Evolutionary conservation across 2,888 invertebrate species (phyloP), one percentile per base, ranked within the genome.

Genomic region (Drosophila neotestacea): DNA sequence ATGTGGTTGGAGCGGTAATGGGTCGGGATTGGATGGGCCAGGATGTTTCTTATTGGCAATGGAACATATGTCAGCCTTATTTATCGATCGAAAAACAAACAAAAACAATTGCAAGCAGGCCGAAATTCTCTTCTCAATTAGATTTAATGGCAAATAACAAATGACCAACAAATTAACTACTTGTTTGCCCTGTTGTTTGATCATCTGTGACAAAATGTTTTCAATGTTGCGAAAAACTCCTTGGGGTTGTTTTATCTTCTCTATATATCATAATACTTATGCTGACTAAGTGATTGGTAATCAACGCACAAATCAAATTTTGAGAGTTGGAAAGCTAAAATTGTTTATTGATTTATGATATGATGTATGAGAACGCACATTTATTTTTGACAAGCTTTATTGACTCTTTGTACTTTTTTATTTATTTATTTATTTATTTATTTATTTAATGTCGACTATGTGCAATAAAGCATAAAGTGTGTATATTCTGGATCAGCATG

Each of bases 101-200:
- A 77, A 75, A 70, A 73, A 69, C 74, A 69, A 70, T 76, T 67
- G 63, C 69, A 77, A 51, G 46, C 54, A 72, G 51, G 56, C 74
- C 51, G 65, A 70, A 77, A 60, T 73, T 51, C 73, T 66, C 73
- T 73, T 46, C 77, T 80, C 87, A 88, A 89, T 90, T 83, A 79
- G 83, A 79, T 77, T 81, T 85, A 81, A 90, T 79, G 78, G 78
- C 81, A 88, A 88, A 85, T 74, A 87, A 85, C 79, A 90, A 88
- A 88, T 89, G 89, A 89, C 85, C 89, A 89, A 81, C 88, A 85
- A 89, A 90, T 88, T 81, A 87, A 87, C 87, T 90, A 79, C 83
- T 80, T 89, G 80, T 79, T 88, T 79, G 70, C 34, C 65, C 47
- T 52, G 56, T 71, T 86, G 89, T 86, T 86, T 88, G 86, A 77